Evolutionary conservation across 2,888 invertebrate species (phyloP), one percentile per base, ranked within the genome.

Genomic region (Drosophila rellima): DNA sequence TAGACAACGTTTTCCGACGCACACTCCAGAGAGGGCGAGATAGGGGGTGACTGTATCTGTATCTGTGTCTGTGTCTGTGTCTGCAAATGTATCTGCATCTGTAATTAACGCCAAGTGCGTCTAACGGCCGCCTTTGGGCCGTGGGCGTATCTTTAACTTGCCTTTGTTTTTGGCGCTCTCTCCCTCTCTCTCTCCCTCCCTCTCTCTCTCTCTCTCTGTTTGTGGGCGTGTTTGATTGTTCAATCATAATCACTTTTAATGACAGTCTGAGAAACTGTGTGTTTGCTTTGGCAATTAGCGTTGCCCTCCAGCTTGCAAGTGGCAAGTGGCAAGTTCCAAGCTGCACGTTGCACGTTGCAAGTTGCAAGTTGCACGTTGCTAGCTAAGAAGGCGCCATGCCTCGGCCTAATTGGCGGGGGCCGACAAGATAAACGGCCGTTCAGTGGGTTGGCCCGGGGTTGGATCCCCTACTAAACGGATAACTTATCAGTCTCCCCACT

Each of bases 161-260:
- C 26, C 17, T 56, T 39, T 17, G n/a, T 29, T 54, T 40, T 37
- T 20, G 17, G n/a, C n/a, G n/a, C n/a, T 23, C 45, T 44, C 15
- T 33, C 17, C 15, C 8, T 33, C 20, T 45, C 11, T 20, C n/a
- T 44, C 4, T 74, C n/a, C n/a, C n/a, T n/a, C n/a, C n/a, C n/a
- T 23, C 45, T 44, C 15, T 33, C 17, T 15, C 8, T 33, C 20
- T 45, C 11, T 20, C n/a, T 44, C 4, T 74, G 69, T 44, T 13
- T 47, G 51, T 37, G 74, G 82, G 82, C 79, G 82, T 78, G 89
- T 83, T 74, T 88, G 84, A 83, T 88, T 83, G 82, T 83, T 83
- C 84, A 83, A 88, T 83, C 82, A 88, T 78, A 83, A 81, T 67
- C 71, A 74, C 60, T 42, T 64, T 66, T 82, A 88, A 85, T 88